Evolutionary conservation across 2,113 vertebrate genomes (phyloP).

Genomic region (Isurus oxyrinchus): DNA sequence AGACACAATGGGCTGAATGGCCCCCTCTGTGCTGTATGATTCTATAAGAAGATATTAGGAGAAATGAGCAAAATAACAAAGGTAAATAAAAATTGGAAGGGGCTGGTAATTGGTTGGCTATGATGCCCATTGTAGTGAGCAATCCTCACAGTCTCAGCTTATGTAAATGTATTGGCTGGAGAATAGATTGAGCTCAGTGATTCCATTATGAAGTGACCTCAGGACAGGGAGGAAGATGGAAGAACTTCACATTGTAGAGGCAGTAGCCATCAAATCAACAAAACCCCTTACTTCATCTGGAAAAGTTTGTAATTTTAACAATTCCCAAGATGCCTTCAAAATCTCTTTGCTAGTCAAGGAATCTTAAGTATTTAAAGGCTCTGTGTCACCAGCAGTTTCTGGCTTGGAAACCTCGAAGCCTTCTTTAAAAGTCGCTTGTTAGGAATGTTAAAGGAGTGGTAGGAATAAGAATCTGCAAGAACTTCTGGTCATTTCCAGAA

Average conservation of each 20-base stretch:
- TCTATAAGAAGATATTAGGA: neutral
- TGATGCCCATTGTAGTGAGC: neutral
- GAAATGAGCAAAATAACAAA: neutral
- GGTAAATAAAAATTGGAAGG: neutral
- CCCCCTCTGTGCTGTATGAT: neutral
- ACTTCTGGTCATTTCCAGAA: neutral
- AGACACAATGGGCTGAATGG: neutral
- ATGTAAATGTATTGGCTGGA: neutral
- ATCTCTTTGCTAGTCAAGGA: conserved; percentile 8
- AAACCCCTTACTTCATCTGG: conserved; percentile 18
- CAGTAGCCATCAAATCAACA: neutral
- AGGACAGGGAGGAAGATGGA: neutral
- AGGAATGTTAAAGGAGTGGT: neutral
- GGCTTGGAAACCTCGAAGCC: neutral
- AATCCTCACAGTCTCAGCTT: neutral
- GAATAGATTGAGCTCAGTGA: neutral
- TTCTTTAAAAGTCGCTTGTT: conserved; percentile 7
- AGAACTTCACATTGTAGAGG: neutral
- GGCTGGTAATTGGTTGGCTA: neutral
- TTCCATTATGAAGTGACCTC: neutral
- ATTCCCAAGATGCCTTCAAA: conserved; percentile 12
- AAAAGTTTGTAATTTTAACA: conserved; percentile 22
- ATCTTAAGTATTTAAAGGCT: conserved; percentile 24
- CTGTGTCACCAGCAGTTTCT: neutral
- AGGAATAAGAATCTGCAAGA: neutral